Evolutionary conservation across 2,888 invertebrate genomes (phyloP).

Genomic region (Xestobium rufovillosum): DNA sequence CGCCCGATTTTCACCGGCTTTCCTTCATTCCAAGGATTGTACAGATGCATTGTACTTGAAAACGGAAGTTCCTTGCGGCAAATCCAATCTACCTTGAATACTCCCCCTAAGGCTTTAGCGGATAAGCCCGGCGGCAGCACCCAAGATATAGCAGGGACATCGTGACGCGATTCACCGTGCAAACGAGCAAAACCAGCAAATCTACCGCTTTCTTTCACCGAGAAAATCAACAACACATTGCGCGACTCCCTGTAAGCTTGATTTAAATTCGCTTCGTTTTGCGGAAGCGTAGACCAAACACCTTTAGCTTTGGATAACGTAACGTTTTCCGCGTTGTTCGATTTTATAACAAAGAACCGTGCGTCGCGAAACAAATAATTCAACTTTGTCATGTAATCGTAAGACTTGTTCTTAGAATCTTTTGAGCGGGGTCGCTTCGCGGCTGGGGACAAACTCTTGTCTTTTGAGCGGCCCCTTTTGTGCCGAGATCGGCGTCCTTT

Average conservation of each 20-base stretch:
- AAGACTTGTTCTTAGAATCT: constrained; percentile 54
- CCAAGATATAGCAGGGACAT: constrained; percentile 88
- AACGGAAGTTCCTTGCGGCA: constrained; percentile 92
- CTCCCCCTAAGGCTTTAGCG: constrained; percentile 88
- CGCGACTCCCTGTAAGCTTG: constrained; percentile 88
- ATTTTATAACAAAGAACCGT: constrained; percentile 93
- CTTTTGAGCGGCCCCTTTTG: constrained; percentile 47
- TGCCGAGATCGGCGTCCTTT: constrained; percentile 51
- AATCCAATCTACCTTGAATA: constrained; percentile 96
- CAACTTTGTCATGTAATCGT: constrained; percentile 80
- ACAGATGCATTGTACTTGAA: constrained; percentile 82
- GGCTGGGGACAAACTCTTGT: constrained; percentile 37
- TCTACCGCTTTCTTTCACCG: constrained; percentile 96
- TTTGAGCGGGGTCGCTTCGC: constrained; percentile 39
- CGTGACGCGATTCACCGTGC: constrained; percentile 79
- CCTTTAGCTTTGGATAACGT: constrained; percentile 89
- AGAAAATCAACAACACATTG: constrained; percentile 92
- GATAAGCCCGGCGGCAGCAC: constrained; percentile 89
- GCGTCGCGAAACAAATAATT: constrained; percentile 94
- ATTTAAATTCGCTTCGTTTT: constrained; percentile 93
- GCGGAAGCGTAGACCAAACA: constrained; percentile 96
- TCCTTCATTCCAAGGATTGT: constrained; percentile 97
- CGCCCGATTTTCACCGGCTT: constrained; percentile 99
- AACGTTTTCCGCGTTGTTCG: constrained; percentile 96
- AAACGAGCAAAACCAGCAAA: constrained; percentile 92